Conservation (phyloP, 2,797 vertebrate genomes). For the Mormyrops boulengeri region DNA sequence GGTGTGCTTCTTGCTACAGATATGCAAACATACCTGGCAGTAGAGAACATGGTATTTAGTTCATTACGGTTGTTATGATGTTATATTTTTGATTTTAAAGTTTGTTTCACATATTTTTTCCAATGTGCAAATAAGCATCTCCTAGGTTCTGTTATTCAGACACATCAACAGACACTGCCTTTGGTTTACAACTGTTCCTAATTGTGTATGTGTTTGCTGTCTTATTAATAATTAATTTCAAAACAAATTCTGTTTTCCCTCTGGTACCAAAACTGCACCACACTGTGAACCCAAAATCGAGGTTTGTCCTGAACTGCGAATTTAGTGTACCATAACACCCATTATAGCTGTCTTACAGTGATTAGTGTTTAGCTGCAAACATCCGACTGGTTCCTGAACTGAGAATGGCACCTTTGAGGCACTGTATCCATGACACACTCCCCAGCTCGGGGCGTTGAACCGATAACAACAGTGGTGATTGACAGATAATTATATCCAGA, state of each 20-base stretch:
- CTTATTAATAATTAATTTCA: background rate
- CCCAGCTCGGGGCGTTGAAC: background rate
- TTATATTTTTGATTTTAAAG: background rate
- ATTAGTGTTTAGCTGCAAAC: background rate
- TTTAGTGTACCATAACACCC: background rate
- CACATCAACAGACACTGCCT: background rate
- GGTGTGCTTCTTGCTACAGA: background rate
- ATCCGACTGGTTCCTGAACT: background rate
- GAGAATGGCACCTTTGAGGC: background rate
- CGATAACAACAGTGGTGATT: background rate
- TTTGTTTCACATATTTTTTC: background rate
- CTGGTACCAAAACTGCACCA: background rate
- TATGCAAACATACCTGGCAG: background rate
- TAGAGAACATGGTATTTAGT: background rate
- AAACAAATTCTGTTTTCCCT: background rate
- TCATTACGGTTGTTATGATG: background rate
- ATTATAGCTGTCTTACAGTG: background rate
- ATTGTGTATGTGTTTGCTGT: background rate
- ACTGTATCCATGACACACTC: background rate
- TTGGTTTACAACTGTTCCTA: background rate
- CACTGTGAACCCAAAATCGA: background rate
- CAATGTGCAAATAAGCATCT: background rate
- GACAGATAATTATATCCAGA: conserved; percentile 1
- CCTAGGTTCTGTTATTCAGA: background rate
- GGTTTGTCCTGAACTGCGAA: background rate